Percentiles rank a stretch among this genome's conserved stretches.
Conservation (phyloP, 2,113 vertebrate species). For the Lathamus discolor region DNA sequence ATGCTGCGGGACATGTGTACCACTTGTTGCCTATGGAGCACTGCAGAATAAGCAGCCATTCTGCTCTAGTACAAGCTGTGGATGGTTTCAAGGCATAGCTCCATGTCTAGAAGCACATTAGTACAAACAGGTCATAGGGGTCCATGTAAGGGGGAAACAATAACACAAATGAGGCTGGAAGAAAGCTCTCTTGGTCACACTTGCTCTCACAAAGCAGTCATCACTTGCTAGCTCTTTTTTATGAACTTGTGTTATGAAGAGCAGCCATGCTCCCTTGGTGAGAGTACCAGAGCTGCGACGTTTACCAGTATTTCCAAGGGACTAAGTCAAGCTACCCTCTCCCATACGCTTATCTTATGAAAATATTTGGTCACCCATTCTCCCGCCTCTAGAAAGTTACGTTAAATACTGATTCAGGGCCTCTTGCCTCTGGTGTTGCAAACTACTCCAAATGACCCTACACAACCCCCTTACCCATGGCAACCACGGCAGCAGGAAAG, state of each 20-base stretch:
- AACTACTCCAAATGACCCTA: not conserved
- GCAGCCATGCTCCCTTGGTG: not conserved
- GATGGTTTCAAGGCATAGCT: not conserved
- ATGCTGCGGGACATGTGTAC: not conserved
- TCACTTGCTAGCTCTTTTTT: not conserved
- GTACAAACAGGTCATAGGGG: not conserved
- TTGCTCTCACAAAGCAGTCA: not conserved
- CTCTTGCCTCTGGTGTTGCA: not conserved
- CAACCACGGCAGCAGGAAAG: not conserved
- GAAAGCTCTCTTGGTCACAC: not conserved
- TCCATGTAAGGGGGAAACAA: not conserved
- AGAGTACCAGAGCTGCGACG: not conserved
- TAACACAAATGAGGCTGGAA: not conserved
- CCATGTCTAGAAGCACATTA: not conserved
- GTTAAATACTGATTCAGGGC: not conserved
- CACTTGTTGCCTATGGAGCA: not conserved
- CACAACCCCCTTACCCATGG: not conserved
- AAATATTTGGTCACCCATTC: not conserved
- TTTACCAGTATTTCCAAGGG: not conserved
- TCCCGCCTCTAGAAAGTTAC: not conserved
- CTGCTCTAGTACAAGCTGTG: not conserved
- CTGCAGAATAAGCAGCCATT: not conserved
- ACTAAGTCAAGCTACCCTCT: not conserved
- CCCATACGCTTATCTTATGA: not conserved
- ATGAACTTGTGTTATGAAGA: not conserved